A percentile compares a stretch with the other conserved stretches of the same genome.
Conservation (phyloP, 2,113 vertebrate genomes). For the Leucopsar rothschildi region DNA sequence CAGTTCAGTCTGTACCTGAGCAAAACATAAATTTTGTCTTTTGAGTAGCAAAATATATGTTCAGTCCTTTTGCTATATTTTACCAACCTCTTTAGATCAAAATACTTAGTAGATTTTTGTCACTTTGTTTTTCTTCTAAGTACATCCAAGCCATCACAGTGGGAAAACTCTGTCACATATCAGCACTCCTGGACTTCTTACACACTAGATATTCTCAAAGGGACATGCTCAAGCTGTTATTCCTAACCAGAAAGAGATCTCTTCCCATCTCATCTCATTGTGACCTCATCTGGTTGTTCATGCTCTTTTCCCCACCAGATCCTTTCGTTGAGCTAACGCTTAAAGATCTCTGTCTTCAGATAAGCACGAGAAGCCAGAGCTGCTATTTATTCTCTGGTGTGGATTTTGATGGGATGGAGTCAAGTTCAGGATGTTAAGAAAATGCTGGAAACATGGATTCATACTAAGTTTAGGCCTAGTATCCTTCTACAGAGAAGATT, state of each 20-base stretch:
- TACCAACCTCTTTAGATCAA: neutral
- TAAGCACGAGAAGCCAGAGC: neutral
- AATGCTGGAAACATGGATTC: neutral
- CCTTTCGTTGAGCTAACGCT: neutral
- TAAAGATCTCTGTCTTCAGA: neutral
- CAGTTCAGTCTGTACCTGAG: neutral
- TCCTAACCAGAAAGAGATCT: neutral
- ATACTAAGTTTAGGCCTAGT: neutral
- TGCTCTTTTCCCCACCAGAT: neutral
- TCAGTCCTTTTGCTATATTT: neutral
- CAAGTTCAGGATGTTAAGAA: neutral
- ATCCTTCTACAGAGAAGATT: neutral
- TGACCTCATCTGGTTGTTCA: neutral
- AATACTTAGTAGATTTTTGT: neutral
- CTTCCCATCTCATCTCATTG: neutral
- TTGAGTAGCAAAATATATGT: neutral
- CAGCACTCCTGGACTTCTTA: neutral
- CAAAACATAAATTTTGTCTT: neutral
- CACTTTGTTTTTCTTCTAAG: neutral
- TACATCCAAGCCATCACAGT: neutral
- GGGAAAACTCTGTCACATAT: neutral
- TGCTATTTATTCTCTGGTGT: neutral
- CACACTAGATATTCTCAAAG: neutral
- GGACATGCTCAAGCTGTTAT: neutral
- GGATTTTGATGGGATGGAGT: neutral